Percentiles rank a stretch among this genome's conserved stretches.
phyloP scores from a whole-genome alignment of 2,797 vertebrate genomes.

The Manis javanica region DNA sequence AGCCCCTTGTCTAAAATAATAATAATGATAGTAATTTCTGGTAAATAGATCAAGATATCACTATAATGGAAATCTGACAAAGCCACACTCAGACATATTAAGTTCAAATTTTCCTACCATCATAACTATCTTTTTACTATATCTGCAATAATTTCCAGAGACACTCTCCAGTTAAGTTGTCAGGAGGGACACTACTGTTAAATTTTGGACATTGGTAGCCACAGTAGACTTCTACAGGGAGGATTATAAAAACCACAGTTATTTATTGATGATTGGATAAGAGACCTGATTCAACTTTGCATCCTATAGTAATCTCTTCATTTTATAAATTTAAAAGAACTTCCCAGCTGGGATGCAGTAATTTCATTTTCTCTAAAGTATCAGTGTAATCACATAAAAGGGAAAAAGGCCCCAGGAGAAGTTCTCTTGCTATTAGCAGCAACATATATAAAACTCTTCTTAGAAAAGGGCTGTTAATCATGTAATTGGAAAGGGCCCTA shows the following conservation, averaged over 20 bases:
- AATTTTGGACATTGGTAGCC: constrained; percentile 65
- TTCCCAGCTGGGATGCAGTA: constrained; percentile 68
- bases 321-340: constrained; percentile 74
- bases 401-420: constrained; percentile 75
- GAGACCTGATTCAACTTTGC: constrained; percentile 55
- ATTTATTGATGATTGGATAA: constrained; percentile 63
- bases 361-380: constrained; percentile 80
- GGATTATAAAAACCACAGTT: constrained; percentile 54
- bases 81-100: constrained; percentile 32
- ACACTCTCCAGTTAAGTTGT: constrained; percentile 62
- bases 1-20: constrained; percentile 47
- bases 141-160: constrained; percentile 55
- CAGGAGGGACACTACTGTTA: constrained; percentile 64
- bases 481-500: constrained; percentile 61
- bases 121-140: constrained; percentile 61
- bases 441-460: constrained; percentile 74
- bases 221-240: constrained; percentile 51
- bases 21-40: constrained; percentile 32
- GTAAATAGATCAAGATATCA: constrained; percentile 34
- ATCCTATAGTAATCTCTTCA: constrained; percentile 55
- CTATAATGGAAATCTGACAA: constrained; percentile 54
- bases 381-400: constrained; percentile 77
- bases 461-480: constrained; percentile 74
- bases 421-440: constrained; percentile 69
- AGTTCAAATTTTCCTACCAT: constrained; percentile 36